Conservation (phyloP, 64 coral and sea anemone genomes). For the Porites australiensis region DNA sequence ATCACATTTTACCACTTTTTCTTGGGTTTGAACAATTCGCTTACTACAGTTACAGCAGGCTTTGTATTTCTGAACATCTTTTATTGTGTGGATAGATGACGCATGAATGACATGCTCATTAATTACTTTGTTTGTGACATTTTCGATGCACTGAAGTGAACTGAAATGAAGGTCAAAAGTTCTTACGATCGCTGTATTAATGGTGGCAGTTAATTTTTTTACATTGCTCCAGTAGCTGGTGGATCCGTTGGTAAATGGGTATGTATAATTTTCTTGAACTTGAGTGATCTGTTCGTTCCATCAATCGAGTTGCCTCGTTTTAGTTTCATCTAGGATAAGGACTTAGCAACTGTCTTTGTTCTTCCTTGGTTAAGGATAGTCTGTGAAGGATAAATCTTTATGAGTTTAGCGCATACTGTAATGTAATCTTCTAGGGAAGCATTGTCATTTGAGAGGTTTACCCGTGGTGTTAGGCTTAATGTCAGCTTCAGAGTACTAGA, state of each 20-base stretch:
- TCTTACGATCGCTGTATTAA: background rate
- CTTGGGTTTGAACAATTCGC: conserved; percentile 40
- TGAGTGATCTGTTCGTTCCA: conserved; percentile 55
- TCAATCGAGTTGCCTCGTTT: conserved; percentile 5
- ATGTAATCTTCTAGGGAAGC: conserved; percentile 51
- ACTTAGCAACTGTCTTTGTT: background rate
- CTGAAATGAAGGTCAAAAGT: too few relatives aligned
- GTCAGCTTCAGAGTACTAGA: conserved; percentile 44
- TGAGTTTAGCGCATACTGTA: conserved; percentile 66
- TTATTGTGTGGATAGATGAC: conserved; percentile 46
- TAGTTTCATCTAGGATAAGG: conserved; percentile 4
- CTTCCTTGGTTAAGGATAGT: background rate
- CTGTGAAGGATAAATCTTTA: conserved; percentile 44
- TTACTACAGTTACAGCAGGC: conserved; percentile 65
- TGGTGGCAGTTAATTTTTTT: conserved; percentile 34
- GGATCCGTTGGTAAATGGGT: conserved; percentile 13
- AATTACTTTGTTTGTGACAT: too few relatives aligned
- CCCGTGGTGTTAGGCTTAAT: conserved; percentile 28
- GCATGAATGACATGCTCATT: conserved; percentile 57
- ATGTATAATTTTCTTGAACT: conserved; percentile 2
- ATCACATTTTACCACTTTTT: conserved; percentile 26
- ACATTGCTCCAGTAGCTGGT: conserved; percentile 34
- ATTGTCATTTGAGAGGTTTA: conserved; percentile 37
- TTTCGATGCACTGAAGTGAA: too few relatives aligned
- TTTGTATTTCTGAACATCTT: conserved; percentile 70